Conservation (phyloP, 1,140 invertebrate genomes). For the Cotesia chilonis region DNA sequence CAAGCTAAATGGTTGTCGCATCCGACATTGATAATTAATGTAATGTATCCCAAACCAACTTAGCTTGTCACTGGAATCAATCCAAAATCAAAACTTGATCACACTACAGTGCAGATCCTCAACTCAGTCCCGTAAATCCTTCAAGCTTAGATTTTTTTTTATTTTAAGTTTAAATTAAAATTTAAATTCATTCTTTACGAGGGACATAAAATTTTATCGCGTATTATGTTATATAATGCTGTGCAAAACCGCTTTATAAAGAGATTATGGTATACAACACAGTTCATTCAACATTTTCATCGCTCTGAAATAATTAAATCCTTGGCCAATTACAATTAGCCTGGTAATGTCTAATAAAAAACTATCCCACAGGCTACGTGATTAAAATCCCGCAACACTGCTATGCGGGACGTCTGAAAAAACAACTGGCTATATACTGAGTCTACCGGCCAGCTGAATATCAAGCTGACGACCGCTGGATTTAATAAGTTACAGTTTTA, state of each 20-base stretch:
- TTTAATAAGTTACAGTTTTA: too few species aligned
- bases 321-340: conserved; percentile 17
- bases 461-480: too few species aligned
- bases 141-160: background rate
- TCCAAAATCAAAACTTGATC: background rate
- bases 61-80: background rate
- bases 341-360: conserved; percentile 14
- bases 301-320: background rate
- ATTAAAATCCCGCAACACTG: conserved; percentile 39
- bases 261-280: background rate
- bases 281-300: conserved; percentile 7
- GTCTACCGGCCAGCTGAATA: too few species aligned
- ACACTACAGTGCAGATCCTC: too few species aligned
- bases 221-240: background rate
- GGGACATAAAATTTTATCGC: background rate
- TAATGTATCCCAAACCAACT: background rate
- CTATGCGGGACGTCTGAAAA: conserved; percentile 44
- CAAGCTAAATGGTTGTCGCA: conserved; percentile 11
- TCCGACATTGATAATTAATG: background rate
- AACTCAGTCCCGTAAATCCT: background rate
- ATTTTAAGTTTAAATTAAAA: background rate
- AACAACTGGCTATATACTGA: background rate
- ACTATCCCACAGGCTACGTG: background rate
- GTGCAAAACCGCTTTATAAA: too few species aligned
- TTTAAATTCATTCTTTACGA: background rate